Evolutionary conservation across 1,140 invertebrate genomes (phyloP).

Genomic region (Philaenus spumarius): DNA sequence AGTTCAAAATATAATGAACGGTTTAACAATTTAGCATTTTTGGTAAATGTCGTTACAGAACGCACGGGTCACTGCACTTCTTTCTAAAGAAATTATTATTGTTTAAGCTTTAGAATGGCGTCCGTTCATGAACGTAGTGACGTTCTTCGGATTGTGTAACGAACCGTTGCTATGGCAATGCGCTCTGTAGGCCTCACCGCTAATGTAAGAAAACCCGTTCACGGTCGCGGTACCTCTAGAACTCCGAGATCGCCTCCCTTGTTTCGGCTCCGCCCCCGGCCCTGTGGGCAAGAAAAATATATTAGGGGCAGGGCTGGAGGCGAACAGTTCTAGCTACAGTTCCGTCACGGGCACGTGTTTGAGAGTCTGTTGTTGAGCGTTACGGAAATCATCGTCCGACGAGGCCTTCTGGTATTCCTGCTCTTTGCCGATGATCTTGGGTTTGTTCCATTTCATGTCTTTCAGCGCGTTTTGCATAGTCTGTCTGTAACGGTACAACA

Average conservation of each 20-base stretch:
- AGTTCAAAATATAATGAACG: too few species aligned
- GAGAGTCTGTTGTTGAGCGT: conserved; percentile 46
- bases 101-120: neutral
- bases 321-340: conserved; percentile 81
- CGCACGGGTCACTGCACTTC: too few species aligned
- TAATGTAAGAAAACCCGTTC: conserved; percentile 67
- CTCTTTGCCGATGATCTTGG: conserved; percentile 67
- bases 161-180: conserved; percentile 1
- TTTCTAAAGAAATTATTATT: too few species aligned
- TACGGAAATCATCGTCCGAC: conserved; percentile 60
- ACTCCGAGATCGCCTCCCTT: conserved; percentile 42
- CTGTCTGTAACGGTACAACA: conserved; percentile 68
- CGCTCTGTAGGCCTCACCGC: conserved; percentile 44
- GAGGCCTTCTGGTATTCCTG: conserved; percentile 83
- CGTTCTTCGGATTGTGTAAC: neutral
- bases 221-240: conserved; percentile 56
- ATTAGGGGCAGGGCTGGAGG: conserved; percentile 57
- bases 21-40: too few species aligned
- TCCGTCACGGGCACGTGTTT: conserved; percentile 78
- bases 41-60: too few species aligned
- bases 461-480: conserved; percentile 69
- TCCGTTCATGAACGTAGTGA: neutral
- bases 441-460: conserved; percentile 74
- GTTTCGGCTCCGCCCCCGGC: conserved; percentile 47
- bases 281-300: conserved; percentile 55